A percentile compares a stretch with the other conserved stretches of the same genome.
phyloP scores from a whole-genome alignment of 2,113 vertebrate species.

The Campylomormyrus tamandua region DNA sequence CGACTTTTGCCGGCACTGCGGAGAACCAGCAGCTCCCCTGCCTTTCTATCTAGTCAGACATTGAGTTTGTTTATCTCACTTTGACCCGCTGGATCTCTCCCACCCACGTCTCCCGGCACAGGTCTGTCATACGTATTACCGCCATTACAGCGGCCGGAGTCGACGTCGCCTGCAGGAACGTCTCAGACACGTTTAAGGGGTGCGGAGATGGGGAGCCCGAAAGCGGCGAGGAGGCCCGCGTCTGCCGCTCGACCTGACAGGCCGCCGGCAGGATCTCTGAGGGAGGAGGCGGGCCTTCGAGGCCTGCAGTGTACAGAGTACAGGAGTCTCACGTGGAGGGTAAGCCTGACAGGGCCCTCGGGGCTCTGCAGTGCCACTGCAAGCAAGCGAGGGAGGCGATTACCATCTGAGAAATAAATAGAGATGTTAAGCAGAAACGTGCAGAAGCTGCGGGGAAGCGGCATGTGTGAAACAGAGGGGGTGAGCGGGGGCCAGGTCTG shows the following conservation, averaged over 20 bases:
- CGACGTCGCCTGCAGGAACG: neutral
- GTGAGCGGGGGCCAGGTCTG: neutral
- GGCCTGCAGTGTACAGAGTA: neutral
- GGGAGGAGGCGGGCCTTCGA: neutral
- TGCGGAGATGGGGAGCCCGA: neutral
- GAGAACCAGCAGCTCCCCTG: neutral
- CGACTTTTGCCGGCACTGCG: neutral
- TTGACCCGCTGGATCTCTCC: neutral
- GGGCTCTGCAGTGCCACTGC: neutral
- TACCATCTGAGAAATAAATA: neutral
- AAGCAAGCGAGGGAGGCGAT: neutral
- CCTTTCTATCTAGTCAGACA: neutral
- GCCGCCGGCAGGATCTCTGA: neutral
- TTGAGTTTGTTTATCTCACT: neutral
- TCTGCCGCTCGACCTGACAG: neutral
- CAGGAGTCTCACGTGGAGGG: neutral
- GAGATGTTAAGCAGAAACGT: neutral
- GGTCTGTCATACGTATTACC: neutral
- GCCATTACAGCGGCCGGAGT: neutral
- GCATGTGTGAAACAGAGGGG: neutral
- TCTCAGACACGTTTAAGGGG: neutral
- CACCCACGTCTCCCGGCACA: neutral
- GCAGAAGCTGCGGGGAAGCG: neutral
- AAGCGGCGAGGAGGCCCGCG: neutral
- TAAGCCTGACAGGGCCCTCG: neutral